Percentiles rank a stretch among this genome's conserved stretches.
These are phyloP conservation scores for Triplophysa siluroides DNA, from an alignment of 2,113 vertebrate species.

Conservation along the genomic window DNA sequence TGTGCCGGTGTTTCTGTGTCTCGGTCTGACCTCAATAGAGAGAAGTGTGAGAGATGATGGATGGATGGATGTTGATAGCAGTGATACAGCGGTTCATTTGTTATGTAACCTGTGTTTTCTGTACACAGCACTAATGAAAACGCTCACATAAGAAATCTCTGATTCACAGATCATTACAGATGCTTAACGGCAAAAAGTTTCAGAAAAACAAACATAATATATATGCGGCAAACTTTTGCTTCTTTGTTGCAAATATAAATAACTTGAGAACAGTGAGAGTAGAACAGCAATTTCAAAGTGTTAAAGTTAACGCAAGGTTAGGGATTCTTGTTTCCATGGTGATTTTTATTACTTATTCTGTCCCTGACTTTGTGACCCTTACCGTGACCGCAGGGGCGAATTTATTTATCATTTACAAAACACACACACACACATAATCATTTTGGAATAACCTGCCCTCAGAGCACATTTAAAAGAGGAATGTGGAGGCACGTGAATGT, in stretches of 20 bases:
- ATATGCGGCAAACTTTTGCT: too few relatives aligned
- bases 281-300: not conserved
- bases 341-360: slow-evolving; percentile 12
- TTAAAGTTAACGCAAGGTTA: slow-evolving; percentile 18
- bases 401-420: slow-evolving; percentile 19
- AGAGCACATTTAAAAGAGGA: not conserved
- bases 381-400: slow-evolving; percentile 15
- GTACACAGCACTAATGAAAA: too few relatives aligned
- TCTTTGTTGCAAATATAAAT: not conserved
- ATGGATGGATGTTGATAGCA: too few relatives aligned
- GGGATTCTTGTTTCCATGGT: slow-evolving; percentile 32
- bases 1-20: too few relatives aligned
- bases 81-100: too few relatives aligned
- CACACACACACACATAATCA: not conserved
- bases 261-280: not conserved
- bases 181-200: too few relatives aligned
- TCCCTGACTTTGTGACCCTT: slow-evolving; percentile 13
- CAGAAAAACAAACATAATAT: too few relatives aligned
- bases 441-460: not conserved
- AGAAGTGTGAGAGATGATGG: too few relatives aligned
- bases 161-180: too few relatives aligned
- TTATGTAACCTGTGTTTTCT: too few relatives aligned
- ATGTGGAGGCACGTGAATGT: not conserved
- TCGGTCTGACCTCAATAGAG: too few relatives aligned
- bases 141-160: too few relatives aligned